Evolutionary conservation across 2,113 vertebrate species (phyloP).

Genomic region (Hyperoodon ampullatus): DNA sequence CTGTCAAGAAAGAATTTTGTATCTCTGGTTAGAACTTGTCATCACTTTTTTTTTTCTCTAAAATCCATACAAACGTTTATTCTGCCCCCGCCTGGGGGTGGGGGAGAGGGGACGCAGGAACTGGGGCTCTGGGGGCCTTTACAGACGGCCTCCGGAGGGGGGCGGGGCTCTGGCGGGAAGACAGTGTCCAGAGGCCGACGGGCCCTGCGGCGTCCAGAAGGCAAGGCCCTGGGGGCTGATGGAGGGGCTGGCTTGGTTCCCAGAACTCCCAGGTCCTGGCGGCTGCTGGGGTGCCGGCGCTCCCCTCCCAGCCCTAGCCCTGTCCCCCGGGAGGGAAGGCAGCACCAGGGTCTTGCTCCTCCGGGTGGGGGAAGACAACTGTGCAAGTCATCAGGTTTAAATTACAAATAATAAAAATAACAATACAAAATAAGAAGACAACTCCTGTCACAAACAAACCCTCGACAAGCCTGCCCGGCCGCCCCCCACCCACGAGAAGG

Average conservation of each 20-base stretch:
- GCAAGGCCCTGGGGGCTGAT: not conserved
- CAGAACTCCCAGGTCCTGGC: not conserved
- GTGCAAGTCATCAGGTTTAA: conserved; percentile 66
- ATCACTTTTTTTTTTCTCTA: not conserved
- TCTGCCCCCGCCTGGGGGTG: conserved; percentile 44
- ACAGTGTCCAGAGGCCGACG: not conserved
- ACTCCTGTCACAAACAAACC: conserved; percentile 36
- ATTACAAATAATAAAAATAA: conserved; percentile 71
- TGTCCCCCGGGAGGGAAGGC: not conserved
- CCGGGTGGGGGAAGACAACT: not conserved
- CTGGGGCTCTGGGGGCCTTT: not conserved
- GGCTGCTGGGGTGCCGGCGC: not conserved
- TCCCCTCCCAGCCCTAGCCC: not conserved
- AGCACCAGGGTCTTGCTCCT: conserved; percentile 45
- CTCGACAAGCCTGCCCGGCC: not conserved
- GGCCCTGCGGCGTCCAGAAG: not conserved
- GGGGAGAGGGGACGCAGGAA: not conserved
- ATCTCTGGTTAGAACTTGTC: not conserved
- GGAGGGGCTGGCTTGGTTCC: not conserved
- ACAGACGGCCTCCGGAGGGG: not conserved
- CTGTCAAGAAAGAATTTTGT: not conserved
- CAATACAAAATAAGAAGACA: conserved; percentile 71
- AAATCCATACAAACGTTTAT: conserved; percentile 80
- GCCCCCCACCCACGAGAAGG: conserved; percentile 42
- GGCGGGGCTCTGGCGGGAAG: not conserved